Evolutionary conservation across 1,140 invertebrate genomes (phyloP), one percentile per base, ranked within the genome.

Genomic region (Lepidurus packardi): DNA sequence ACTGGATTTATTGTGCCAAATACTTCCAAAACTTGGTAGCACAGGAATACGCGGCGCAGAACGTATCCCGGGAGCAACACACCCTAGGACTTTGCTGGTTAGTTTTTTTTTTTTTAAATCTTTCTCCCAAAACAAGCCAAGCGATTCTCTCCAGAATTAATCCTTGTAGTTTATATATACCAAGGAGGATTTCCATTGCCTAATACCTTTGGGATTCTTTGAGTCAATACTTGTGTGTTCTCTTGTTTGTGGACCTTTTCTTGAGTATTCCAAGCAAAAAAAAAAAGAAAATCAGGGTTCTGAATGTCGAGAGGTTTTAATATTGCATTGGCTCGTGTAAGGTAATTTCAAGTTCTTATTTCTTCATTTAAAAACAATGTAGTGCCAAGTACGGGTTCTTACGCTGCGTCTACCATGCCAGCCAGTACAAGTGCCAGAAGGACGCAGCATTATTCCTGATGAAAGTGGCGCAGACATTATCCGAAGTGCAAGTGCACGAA

Each of bases 381-480:
- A 84, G 83, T 73, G 83, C 83, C 7, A 84, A 82, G 75, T 81
- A 84, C 43, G 83, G 83, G 4, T 84, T 84, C 78, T 80, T 83
- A 13, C 81, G 81, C 6, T 84, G 83, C 76, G 82, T 83, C 9
- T 84, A 82, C 78, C 80, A 81, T 13, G 79, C 81, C 11, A 82
- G 80, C 76, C 79, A 81, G 43, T 79, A 80, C n/a, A 83, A 83
- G 65, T 84, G 83, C 79, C 79, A 80, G 8, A 82, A 82, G 74
- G 82, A 84, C 73, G 82, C 81, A 25, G 82, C 83, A 10, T 34
- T 82, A 21, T 83, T 83, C 75, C 42, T 78, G n/a, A 80, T 80
- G 79, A 53, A 65, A 34, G 74, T 78, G 44, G 78, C 79, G 24
- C 79, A 80, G 47, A 80, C 79, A 3, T 43, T 80, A 74, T 74